Base-by-base conservation (phyloP, 2,113 vertebrate species). In the Calyptommatus sinebrachiatus region DNA sequence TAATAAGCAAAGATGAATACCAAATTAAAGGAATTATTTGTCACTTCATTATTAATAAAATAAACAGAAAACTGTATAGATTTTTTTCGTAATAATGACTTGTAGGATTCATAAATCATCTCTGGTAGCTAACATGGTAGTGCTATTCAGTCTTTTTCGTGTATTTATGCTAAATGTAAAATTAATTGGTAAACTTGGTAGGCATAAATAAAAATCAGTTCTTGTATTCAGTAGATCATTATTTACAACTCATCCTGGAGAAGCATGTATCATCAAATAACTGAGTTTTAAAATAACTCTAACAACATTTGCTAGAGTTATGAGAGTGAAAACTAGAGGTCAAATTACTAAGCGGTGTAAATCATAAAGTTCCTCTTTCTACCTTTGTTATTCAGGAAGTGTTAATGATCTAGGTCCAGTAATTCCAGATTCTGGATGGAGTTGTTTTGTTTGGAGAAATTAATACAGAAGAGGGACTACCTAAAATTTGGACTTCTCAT, bases 21-120 rank as follows among this genome's bases (percentile, higher is more conserved):
- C 79, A 82, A 88, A 84, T 70, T 78, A 76, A 80, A 87, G 74
- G 0, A 71, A 66, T 63, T 45, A 84, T 77, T 73, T 80, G 21
- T 75, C 22, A 81, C 16, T 82, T 88, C 50, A 73, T 79, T 87
- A 80, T 77, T 77, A 80, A 60, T 67, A 87, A 87, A 85, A 83
- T 70, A 83, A 89, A 76, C 71, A 78, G 66, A 76, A 80, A 82
- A 79, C 50, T 28, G 24, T 60, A 83, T 83, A 83, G 4, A 78
- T 71, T 81, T 81, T 74, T 57, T 57, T 18, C 4, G 53, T 16
- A 57, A 46, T 1, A 61, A 79, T 53, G 83, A 72, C 57, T 65
- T n/a, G 29, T 61, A 71, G 77, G 22, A 18, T 81, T 68, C 76
- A 81, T 85, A 73, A 61, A 71, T 73, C 79, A n/a, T 75, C 29